Evolutionary conservation across 2,888 invertebrate species (phyloP).

Genomic region (Allygus modestus): DNA sequence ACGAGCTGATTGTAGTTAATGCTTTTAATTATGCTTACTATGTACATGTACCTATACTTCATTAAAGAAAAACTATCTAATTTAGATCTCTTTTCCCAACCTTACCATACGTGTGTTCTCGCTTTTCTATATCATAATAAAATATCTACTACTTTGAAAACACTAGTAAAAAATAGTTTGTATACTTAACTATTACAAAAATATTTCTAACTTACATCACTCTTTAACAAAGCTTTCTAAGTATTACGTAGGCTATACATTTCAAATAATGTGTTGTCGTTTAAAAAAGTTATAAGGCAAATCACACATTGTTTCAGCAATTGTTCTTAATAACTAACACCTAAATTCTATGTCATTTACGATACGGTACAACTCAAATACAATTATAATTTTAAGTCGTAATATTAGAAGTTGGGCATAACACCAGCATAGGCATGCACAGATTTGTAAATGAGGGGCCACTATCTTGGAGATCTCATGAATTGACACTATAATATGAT

Average conservation of each 20-base stretch:
- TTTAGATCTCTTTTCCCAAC: no score
- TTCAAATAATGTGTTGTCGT: background rate
- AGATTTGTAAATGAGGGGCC: no score
- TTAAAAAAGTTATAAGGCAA: conserved; percentile 14
- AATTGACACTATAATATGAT: no score
- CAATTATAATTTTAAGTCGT: no score
- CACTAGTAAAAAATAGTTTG: background rate
- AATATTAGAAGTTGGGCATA: no score
- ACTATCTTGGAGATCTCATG: no score
- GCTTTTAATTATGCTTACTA: no score
- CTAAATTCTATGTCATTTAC: background rate
- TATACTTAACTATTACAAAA: background rate
- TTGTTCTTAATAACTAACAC: background rate
- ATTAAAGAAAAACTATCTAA: no score
- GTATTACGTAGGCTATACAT: background rate
- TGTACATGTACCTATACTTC: no score
- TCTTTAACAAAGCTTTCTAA: conserved; percentile 7
- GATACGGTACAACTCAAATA: background rate
- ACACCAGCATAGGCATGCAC: no score
- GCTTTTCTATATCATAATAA: background rate
- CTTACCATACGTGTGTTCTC: no score
- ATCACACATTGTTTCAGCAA: background rate
- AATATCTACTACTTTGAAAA: background rate
- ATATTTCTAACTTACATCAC: background rate
- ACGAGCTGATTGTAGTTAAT: no score